Conservation (phyloP, 2,113 vertebrate species). For the Morone chrysops region DNA sequence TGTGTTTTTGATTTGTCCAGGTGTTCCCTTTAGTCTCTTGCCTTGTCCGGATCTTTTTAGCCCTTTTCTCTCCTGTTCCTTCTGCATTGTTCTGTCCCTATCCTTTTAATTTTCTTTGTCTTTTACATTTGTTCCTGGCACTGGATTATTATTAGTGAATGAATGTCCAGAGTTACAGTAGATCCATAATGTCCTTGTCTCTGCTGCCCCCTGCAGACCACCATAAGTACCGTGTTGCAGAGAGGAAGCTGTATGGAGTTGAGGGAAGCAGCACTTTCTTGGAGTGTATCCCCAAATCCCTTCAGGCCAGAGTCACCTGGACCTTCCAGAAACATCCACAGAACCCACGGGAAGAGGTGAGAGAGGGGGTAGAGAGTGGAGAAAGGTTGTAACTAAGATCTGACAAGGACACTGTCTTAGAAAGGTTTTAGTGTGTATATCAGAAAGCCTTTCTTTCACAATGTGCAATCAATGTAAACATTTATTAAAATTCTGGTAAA, state of each 20-base stretch:
- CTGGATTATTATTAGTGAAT: neutral
- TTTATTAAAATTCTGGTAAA: neutral
- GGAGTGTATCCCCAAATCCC: constrained; percentile 95
- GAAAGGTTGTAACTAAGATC: neutral
- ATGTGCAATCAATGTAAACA: neutral
- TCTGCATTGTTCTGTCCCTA: neutral
- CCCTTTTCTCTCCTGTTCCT: too few relatives aligned
- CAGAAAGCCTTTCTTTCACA: neutral
- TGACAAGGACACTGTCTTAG: neutral
- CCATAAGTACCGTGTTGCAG: constrained; percentile 83
- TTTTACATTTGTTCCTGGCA: neutral
- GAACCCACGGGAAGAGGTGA: constrained; percentile 87
- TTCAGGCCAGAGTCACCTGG: constrained; percentile 93
- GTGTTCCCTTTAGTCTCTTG: neutral
- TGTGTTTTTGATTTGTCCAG: neutral
- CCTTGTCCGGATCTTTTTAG: too few relatives aligned
- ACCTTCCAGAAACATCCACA: constrained; percentile 88
- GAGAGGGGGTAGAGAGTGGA: neutral
- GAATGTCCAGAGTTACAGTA: neutral
- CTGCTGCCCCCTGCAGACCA: constrained; percentile 84
- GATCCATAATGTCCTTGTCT: constrained; percentile 35
- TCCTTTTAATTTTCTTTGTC: too few relatives aligned
- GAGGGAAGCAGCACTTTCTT: constrained; percentile 94
- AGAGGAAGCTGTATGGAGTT: constrained; percentile 92
- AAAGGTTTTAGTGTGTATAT: neutral